Percentiles rank a stretch among this genome's conserved stretches.
These are phyloP conservation scores for Bombus confusus DNA, from an alignment of 1,140 invertebrate species.

Conservation along the genomic window DNA sequence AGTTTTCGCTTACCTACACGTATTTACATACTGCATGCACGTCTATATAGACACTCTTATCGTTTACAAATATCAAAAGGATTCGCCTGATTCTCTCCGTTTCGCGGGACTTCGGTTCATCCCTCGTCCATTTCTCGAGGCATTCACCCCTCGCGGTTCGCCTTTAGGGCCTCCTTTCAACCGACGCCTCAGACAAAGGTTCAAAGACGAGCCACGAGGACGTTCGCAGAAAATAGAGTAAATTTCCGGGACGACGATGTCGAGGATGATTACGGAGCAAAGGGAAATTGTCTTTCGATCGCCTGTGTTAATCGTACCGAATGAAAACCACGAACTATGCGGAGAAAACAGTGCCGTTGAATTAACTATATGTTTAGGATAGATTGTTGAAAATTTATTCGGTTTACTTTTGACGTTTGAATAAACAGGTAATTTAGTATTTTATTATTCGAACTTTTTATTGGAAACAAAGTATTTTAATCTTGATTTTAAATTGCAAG, in stretches of 20 bases:
- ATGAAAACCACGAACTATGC: background rate
- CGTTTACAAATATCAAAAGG: constrained; percentile 68
- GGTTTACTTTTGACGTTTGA: no score
- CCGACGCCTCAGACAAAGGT: background rate
- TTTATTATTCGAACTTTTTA: background rate
- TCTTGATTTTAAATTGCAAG: no score
- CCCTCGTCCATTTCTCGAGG: background rate
- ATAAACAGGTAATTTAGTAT: background rate
- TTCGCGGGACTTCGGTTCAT: constrained; percentile 4
- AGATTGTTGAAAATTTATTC: no score
- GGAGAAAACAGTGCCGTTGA: background rate
- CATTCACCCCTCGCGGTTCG: background rate
- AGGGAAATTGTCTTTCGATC: constrained; percentile 22
- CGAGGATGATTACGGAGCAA: constrained; percentile 14
- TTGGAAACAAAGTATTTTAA: background rate
- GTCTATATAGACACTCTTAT: constrained; percentile 65
- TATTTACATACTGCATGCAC: constrained; percentile 69
- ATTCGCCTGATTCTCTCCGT: constrained; percentile 23
- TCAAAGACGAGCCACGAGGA: constrained; percentile 7
- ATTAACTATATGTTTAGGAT: no score
- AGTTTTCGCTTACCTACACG: constrained; percentile 19
- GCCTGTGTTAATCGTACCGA: no score
- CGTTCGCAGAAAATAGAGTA: constrained; percentile 38
- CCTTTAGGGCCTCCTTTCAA: no score
- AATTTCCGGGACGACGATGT: constrained; percentile 22